Conservation (phyloP, 2,888 invertebrate genomes). For the Drosophila cyrtoloma region DNA sequence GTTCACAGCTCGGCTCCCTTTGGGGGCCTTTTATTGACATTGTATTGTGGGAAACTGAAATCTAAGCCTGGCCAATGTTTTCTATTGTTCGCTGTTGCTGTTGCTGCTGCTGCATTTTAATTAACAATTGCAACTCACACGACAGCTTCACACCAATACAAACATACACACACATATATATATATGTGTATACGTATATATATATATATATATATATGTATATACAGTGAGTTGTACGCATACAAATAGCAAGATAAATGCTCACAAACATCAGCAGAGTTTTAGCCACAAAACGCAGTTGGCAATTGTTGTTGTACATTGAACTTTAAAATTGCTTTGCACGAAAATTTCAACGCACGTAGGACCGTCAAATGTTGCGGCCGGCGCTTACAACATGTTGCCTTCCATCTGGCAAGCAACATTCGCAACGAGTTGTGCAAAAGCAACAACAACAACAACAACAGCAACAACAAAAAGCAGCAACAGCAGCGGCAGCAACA, state of each 20-base stretch:
- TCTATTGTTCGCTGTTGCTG: slow-evolving; percentile 52
- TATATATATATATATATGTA: background rate
- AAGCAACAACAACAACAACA: slow-evolving; percentile 13
- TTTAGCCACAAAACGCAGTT: slow-evolving; percentile 49
- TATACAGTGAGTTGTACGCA: background rate
- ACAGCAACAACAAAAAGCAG: slow-evolving; percentile 1
- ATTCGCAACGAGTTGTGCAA: slow-evolving; percentile 42
- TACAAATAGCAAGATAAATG: slow-evolving; percentile 1
- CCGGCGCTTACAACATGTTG: slow-evolving; percentile 48
- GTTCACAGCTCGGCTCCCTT: background rate
- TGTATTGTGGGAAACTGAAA: slow-evolving; percentile 62
- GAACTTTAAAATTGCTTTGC: slow-evolving; percentile 62
- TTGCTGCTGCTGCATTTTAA: slow-evolving; percentile 49
- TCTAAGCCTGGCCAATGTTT: slow-evolving; percentile 54
- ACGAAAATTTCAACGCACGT: slow-evolving; percentile 54
- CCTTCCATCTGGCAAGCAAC: slow-evolving; percentile 28
- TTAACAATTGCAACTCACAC: slow-evolving; percentile 66
- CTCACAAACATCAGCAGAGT: slow-evolving; percentile 5
- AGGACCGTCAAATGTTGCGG: slow-evolving; percentile 38
- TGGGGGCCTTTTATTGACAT: slow-evolving; percentile 46
- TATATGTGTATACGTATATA: too few relatives aligned
- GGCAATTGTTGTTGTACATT: slow-evolving; percentile 66
- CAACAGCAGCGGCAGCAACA: slow-evolving; percentile 6
- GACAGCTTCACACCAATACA: slow-evolving; percentile 37
- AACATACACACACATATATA: background rate